Percentiles rank a stretch among this genome's conserved stretches.
Evolutionary conservation across 2,113 vertebrate species (phyloP).

Genomic region (Eulemur rufifrons): DNA sequence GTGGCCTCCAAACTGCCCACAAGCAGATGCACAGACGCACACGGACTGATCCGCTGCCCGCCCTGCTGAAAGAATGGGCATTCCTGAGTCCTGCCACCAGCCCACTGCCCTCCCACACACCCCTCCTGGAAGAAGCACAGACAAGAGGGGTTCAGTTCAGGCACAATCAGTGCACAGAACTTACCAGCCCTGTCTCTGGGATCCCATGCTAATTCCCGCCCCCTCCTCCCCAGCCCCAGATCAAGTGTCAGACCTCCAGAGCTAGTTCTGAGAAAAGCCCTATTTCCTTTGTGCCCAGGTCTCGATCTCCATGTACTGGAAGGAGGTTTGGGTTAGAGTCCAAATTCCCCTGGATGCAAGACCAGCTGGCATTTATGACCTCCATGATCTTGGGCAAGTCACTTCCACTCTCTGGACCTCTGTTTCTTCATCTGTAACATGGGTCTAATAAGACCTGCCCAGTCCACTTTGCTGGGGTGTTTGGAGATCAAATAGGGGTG

Average conservation of each 20-base stretch:
- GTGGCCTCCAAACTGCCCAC: not conserved
- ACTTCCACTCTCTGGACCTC: not conserved
- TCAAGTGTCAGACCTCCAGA: not conserved
- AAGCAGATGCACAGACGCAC: not conserved
- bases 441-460: not conserved
- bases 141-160: constrained; percentile 25
- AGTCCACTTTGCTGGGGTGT: not conserved
- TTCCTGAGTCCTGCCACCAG: not conserved
- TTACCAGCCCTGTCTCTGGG: rapidly evolving
- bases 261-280: not conserved
- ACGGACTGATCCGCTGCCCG: rapidly evolving
- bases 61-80: not conserved
- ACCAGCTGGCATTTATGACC: not conserved
- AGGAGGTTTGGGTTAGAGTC: not conserved
- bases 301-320: not conserved
- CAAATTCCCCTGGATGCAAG: not conserved
- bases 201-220: not conserved
- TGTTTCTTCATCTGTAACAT: not conserved
- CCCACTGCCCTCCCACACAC: not conserved
- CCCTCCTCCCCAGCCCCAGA: not conserved
- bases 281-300: not conserved
- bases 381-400: not conserved
- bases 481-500: not conserved
- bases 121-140: not conserved
- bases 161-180: not conserved